phyloP scores from a whole-genome alignment of 1,140 invertebrate species.

The Eulimnadia texana region DNA sequence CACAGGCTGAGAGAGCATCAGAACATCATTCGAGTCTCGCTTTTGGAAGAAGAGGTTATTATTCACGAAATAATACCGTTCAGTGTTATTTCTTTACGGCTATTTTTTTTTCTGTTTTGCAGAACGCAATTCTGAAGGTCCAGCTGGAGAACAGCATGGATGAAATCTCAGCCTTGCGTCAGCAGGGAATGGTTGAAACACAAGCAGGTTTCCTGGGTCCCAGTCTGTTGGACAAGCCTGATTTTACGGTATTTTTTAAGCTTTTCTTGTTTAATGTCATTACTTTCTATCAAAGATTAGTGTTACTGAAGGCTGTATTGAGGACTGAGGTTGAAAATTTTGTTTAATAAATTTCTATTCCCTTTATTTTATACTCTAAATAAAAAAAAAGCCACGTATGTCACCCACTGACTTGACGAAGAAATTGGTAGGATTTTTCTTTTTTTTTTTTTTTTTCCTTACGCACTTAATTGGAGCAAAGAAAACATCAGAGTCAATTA shows the following conservation, averaged over 20 bases:
- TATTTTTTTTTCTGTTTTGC: not conserved
- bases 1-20: conserved; percentile 94
- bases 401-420: conserved; percentile 3
- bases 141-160: not conserved
- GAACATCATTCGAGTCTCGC: conserved; percentile 84
- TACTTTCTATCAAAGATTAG: not conserved
- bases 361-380: not conserved
- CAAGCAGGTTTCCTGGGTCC: conserved; percentile 86
- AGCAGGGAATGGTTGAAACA: conserved; percentile 66
- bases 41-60: conserved; percentile 91
- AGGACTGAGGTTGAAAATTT: no score
- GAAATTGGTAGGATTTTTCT: not conserved
- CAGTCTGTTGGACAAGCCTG: conserved; percentile 85
- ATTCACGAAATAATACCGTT: no score
- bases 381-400: not conserved
- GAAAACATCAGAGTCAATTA: not conserved
- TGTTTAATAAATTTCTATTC: conserved; percentile 6
- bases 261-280: not conserved
- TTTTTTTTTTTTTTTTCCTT: no score
- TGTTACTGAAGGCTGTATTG: no score
- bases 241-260: conserved; percentile 63
- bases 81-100: no score
- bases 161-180: conserved; percentile 64
- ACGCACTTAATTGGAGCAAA: not conserved
- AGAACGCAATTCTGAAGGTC: not conserved